Evolutionary conservation across 2,888 invertebrate genomes (phyloP).

Genomic region (Stenchaetothrips biformis): DNA sequence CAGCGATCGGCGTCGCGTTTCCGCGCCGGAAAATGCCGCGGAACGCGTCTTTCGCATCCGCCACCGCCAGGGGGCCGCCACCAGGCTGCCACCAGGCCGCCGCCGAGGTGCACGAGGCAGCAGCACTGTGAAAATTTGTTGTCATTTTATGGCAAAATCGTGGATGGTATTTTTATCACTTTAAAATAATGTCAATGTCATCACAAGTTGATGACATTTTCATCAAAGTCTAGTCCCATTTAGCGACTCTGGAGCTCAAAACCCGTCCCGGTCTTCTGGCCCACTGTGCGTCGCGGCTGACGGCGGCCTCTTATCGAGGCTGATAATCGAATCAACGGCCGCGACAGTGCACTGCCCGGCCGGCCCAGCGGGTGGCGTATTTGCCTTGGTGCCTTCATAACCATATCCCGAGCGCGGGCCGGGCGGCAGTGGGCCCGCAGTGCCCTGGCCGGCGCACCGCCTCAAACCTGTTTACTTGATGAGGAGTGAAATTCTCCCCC

Average conservation of each 20-base stretch:
- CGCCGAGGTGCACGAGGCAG: too few species aligned
- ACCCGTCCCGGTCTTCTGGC: too few species aligned
- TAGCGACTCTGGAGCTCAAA: too few species aligned
- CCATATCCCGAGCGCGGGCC: conserved; percentile 2
- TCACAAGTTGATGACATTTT: too few species aligned
- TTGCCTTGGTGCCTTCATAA: neutral
- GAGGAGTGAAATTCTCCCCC: conserved; percentile 22
- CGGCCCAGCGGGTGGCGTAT: conserved; percentile 13
- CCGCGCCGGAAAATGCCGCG: too few species aligned
- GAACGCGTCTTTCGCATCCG: neutral
- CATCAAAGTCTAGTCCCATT: too few species aligned
- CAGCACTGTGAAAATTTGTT: too few species aligned
- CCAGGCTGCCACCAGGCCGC: neutral
- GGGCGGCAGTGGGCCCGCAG: neutral
- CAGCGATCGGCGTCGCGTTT: too few species aligned
- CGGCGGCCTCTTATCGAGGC: neutral
- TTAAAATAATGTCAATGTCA: too few species aligned
- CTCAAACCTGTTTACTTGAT: conserved; percentile 6
- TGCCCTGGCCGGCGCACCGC: neutral
- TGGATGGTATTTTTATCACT: too few species aligned
- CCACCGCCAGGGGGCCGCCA: neutral
- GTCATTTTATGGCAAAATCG: too few species aligned
- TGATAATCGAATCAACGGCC: neutral
- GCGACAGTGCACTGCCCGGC: neutral
- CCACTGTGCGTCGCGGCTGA: too few species aligned